A percentile compares a stretch with the other conserved stretches of the same genome.
phyloP scores from a whole-genome alignment of 2,797 vertebrate genomes.

The Eurystomus glaucurus region DNA sequence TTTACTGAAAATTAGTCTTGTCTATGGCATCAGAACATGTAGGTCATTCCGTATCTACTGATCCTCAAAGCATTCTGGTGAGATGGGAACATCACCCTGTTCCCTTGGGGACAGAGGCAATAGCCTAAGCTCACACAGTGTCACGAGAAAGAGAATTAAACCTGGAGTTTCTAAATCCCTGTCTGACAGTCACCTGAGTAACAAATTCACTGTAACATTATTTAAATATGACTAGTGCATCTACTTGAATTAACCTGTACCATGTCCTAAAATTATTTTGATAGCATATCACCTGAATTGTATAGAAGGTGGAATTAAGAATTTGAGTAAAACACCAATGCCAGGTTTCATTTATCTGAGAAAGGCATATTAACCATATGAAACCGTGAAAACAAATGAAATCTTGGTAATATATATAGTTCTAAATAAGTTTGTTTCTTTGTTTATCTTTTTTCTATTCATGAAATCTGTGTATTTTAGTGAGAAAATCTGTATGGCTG shows the following conservation, averaged over 20 bases:
- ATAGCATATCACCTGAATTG: not conserved
- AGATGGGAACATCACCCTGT: not conserved
- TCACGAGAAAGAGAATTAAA: not conserved
- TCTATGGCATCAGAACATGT: not conserved
- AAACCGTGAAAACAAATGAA: not conserved
- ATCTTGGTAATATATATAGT: not conserved
- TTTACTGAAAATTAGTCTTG: not conserved
- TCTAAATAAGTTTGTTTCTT: not conserved
- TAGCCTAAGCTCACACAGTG: not conserved
- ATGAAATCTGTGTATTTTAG: not conserved
- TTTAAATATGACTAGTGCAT: not conserved
- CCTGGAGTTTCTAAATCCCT: not conserved
- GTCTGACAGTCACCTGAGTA: not conserved
- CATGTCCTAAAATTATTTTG: not conserved
- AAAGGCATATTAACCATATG: not conserved
- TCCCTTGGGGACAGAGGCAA: too few relatives aligned
- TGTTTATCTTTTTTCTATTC: not conserved
- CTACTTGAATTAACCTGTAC: not conserved
- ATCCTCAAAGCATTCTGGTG: not conserved
- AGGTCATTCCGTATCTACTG: not conserved
- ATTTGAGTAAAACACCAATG: not conserved
- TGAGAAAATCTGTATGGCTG: not conserved
- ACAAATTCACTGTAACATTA: not conserved
- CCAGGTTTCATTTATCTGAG: not conserved
- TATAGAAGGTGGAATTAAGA: not conserved